phyloP scores from a whole-genome alignment of 2,113 vertebrate species.

The Dipodomys spectabilis region DNA sequence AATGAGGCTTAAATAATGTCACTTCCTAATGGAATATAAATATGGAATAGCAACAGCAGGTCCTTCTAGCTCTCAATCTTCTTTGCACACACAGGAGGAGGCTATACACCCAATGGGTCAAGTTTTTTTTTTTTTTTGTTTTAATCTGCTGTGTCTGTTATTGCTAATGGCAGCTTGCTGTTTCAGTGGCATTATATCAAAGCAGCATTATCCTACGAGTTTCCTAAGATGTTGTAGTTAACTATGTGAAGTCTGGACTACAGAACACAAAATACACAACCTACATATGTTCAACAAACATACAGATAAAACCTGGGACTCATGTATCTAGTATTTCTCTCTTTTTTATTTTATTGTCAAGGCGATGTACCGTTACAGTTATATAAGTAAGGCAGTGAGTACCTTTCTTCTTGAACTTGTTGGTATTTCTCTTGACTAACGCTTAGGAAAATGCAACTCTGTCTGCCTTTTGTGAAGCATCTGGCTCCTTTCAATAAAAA shows the following conservation, averaged over 20 bases:
- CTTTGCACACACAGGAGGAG: constrained; percentile 45
- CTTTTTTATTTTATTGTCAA: no score
- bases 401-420: no score
- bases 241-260: background rate
- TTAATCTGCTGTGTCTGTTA: constrained; percentile 11
- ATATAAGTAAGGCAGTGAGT: no score
- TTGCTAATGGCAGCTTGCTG: background rate
- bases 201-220: background rate
- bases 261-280: background rate
- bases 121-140: background rate
- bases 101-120: background rate
- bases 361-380: no score
- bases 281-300: background rate
- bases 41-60: constrained; percentile 21
- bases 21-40: constrained; percentile 66
- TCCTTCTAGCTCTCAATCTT: background rate
- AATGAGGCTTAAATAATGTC: constrained; percentile 71
- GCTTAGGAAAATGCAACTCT: background rate
- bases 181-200: background rate
- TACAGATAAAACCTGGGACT: background rate
- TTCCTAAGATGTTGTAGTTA: background rate
- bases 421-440: background rate
- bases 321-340: background rate
- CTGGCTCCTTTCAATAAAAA: background rate
- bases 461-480: background rate